phyloP scores from a whole-genome alignment of 1,140 invertebrate genomes.

The Zaprionus lachaisei region DNA sequence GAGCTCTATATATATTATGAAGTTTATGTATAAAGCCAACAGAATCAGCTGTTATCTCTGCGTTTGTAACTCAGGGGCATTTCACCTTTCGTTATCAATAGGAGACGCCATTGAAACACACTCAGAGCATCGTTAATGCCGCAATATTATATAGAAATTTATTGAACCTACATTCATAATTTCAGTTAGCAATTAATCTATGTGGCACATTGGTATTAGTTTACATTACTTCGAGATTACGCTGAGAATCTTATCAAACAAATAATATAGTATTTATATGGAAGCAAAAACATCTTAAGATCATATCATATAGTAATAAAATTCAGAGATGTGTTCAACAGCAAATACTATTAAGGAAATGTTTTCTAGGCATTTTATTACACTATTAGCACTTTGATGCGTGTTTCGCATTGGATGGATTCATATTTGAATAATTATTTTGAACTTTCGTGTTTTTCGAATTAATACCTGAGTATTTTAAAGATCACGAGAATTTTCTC shows the following conservation, averaged over 20 bases:
- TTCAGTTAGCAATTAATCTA: neutral
- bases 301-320: neutral
- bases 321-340: neutral
- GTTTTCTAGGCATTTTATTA: neutral
- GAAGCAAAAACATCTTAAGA: neutral
- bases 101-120: neutral
- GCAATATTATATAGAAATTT: slow-evolving; percentile 14
- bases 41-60: slow-evolving; percentile 25
- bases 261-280: neutral
- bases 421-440: neutral
- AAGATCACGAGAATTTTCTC: slow-evolving; percentile 2
- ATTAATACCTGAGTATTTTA: neutral
- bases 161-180: neutral
- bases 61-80: slow-evolving; percentile 6
- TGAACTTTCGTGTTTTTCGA: neutral
- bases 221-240: neutral
- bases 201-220: neutral
- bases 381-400: neutral
- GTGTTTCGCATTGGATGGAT: neutral
- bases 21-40: slow-evolving; percentile 3
- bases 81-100: slow-evolving; percentile 27
- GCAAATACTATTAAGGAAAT: neutral
- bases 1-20: slow-evolving; percentile 9
- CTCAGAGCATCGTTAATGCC: neutral
- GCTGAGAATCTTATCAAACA: neutral